These are phyloP conservation scores for Hyles lineata DNA, from an alignment of 2,888 invertebrate genomes.

Conservation along the genomic window DNA sequence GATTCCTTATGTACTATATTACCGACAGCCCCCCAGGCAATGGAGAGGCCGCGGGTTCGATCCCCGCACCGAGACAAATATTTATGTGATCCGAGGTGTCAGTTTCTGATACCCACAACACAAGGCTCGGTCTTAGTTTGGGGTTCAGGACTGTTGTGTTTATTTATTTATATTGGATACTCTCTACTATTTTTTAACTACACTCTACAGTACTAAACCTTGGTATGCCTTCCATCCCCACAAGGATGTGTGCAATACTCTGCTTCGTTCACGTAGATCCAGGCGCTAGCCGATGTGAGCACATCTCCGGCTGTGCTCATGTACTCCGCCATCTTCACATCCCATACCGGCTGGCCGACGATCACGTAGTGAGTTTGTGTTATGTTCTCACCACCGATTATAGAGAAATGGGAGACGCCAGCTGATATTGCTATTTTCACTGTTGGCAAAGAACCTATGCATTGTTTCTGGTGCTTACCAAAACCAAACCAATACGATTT, in stretches of 20 bases:
- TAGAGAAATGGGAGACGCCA: slow-evolving; percentile 84
- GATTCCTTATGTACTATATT: too few species aligned
- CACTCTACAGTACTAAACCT: slow-evolving; percentile 48
- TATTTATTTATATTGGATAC: too few species aligned
- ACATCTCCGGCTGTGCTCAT: slow-evolving; percentile 85
- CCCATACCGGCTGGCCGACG: slow-evolving; percentile 86
- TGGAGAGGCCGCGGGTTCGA: too few species aligned
- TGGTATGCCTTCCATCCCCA: slow-evolving; percentile 82
- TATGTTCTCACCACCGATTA: slow-evolving; percentile 79
- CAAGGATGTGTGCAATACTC: slow-evolving; percentile 85
- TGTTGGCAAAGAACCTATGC: slow-evolving; percentile 44
- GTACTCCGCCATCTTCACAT: slow-evolving; percentile 78
- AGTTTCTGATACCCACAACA: too few species aligned
- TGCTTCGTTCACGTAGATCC: slow-evolving; percentile 85
- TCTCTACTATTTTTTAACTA: neutral
- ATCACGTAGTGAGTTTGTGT: slow-evolving; percentile 84
- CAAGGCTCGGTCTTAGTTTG: too few species aligned
- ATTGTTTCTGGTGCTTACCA: too few species aligned
- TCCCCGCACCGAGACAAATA: too few species aligned
- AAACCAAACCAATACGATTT: too few species aligned
- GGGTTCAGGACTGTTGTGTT: too few species aligned
- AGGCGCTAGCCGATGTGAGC: slow-evolving; percentile 84
- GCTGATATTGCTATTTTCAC: slow-evolving; percentile 88
- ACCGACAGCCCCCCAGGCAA: too few species aligned
- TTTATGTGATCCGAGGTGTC: too few species aligned